These are phyloP conservation scores for Leucophenga maculata DNA, from an alignment of 2,888 invertebrate genomes.

Conservation along the genomic window DNA sequence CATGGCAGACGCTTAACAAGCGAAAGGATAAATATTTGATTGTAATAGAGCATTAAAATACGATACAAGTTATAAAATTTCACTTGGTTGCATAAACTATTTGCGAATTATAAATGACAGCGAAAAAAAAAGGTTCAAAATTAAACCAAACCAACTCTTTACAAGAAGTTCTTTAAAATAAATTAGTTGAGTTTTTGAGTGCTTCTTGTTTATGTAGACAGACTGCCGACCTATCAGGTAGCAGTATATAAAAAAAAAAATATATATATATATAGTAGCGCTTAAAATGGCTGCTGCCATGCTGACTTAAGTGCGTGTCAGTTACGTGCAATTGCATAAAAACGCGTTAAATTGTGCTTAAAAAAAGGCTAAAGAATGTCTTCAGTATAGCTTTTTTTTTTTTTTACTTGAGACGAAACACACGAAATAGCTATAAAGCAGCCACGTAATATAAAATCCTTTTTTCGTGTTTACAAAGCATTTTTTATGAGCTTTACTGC, in stretches of 20 bases:
- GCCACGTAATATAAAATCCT: neutral
- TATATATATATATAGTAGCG: neutral
- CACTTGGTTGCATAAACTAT: too few relatives aligned
- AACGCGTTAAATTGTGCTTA: neutral
- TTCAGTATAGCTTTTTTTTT: too few relatives aligned
- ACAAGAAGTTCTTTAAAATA: too few relatives aligned
- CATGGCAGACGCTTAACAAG: too few relatives aligned
- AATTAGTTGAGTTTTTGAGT: neutral
- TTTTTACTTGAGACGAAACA: neutral
- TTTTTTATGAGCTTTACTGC: neutral
- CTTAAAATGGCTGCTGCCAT: too few relatives aligned
- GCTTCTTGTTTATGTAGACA: neutral
- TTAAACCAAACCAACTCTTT: too few relatives aligned
- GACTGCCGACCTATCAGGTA: neutral
- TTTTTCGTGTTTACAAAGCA: neutral
- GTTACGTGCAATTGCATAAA: conserved; percentile 1
- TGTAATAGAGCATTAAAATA: too few relatives aligned
- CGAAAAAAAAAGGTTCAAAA: too few relatives aligned
- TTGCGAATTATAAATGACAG: too few relatives aligned
- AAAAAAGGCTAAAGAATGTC: too few relatives aligned
- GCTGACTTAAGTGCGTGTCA: conserved; percentile 1
- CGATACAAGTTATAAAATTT: too few relatives aligned
- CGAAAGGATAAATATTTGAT: too few relatives aligned
- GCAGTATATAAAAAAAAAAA: neutral
- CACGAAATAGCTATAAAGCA: neutral